A percentile compares a stretch with the other conserved stretches of the same genome.
Conservation (phyloP, 2,888 invertebrate species). For the Drosophila koepferae region DNA sequence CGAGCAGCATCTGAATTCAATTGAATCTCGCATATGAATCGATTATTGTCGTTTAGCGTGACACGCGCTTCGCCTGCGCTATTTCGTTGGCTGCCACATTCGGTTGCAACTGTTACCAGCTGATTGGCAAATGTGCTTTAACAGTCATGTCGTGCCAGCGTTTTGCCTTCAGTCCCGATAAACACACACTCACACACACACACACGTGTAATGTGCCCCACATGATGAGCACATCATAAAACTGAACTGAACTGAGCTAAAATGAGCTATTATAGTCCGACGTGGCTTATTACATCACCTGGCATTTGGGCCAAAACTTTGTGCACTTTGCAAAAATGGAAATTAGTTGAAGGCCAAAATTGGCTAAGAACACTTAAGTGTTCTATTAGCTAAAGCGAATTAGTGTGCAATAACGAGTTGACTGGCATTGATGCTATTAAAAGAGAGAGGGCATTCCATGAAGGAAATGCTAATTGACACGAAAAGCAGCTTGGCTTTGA, state of each 20-base stretch:
- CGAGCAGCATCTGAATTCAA: constrained; percentile 37
- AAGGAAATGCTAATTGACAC: neutral
- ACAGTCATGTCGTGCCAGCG: constrained; percentile 50
- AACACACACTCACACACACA: constrained; percentile 13
- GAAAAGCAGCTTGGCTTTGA: neutral
- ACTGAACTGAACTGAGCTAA: constrained; percentile 31
- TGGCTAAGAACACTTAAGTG: constrained; percentile 14
- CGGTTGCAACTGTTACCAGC: constrained; percentile 11
- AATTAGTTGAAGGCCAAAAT: constrained; percentile 13
- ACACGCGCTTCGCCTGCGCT: constrained; percentile 15
- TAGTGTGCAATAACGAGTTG: neutral
- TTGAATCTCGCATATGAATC: constrained; percentile 47
- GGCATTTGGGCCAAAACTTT: neutral
- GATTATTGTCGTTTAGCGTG: constrained; percentile 44
- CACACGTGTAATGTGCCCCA: constrained; percentile 43
- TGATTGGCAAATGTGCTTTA: constrained; percentile 33
- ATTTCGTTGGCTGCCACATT: constrained; percentile 19
- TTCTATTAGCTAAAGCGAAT: neutral
- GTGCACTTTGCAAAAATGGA: constrained; percentile 5
- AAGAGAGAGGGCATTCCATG: no score
- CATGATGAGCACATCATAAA: constrained; percentile 41
- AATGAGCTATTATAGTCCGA: constrained; percentile 23
- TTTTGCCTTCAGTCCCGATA: neutral
- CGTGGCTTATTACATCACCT: constrained; percentile 35
- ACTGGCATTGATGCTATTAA: neutral